Percentiles rank a stretch among this genome's conserved stretches.
phyloP scores from a whole-genome alignment of 2,888 invertebrate genomes.

The Disparrhopalites patrizii region DNA sequence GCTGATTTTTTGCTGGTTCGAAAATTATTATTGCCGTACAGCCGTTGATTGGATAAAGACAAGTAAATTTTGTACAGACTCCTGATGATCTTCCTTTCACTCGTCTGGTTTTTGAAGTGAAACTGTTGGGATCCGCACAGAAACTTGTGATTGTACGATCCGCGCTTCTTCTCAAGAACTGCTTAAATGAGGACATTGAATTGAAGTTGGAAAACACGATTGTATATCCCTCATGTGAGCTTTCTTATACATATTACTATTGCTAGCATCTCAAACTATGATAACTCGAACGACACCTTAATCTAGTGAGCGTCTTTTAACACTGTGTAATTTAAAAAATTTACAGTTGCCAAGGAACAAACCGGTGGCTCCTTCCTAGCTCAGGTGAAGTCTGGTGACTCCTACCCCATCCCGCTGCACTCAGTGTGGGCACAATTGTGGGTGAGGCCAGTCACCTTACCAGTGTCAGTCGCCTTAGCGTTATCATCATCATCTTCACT shows the following conservation, averaged over 20 bases:
- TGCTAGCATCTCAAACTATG: too few relatives aligned
- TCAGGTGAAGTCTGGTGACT: slow-evolving; percentile 56
- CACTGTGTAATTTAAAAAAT: slow-evolving; percentile 12
- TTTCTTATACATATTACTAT: not conserved
- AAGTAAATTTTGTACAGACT: slow-evolving; percentile 34
- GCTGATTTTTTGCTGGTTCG: not conserved
- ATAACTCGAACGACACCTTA: not conserved
- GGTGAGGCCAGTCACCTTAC: slow-evolving; percentile 64
- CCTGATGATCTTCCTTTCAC: slow-evolving; percentile 57
- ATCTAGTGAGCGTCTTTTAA: slow-evolving; percentile 6
- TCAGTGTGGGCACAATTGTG: slow-evolving; percentile 70
- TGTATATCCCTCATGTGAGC: slow-evolving; percentile 46
- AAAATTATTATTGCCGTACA: not conserved
- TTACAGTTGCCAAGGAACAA: slow-evolving; percentile 45
- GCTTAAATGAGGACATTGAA: slow-evolving; percentile 67
- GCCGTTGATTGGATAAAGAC: not conserved
- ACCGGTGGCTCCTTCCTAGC: slow-evolving; percentile 49
- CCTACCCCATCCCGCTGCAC: slow-evolving; percentile 71
- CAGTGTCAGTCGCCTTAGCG: slow-evolving; percentile 44
- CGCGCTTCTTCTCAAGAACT: slow-evolving; percentile 75
- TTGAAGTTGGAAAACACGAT: slow-evolving; percentile 63
- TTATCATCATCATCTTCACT: not conserved
- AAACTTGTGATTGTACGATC: slow-evolving; percentile 91
- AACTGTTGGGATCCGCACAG: slow-evolving; percentile 86
- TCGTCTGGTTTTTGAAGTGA: slow-evolving; percentile 85